Evolutionary conservation across 2,888 invertebrate species (phyloP).

Genomic region (Amphipyra tragopoginis): DNA sequence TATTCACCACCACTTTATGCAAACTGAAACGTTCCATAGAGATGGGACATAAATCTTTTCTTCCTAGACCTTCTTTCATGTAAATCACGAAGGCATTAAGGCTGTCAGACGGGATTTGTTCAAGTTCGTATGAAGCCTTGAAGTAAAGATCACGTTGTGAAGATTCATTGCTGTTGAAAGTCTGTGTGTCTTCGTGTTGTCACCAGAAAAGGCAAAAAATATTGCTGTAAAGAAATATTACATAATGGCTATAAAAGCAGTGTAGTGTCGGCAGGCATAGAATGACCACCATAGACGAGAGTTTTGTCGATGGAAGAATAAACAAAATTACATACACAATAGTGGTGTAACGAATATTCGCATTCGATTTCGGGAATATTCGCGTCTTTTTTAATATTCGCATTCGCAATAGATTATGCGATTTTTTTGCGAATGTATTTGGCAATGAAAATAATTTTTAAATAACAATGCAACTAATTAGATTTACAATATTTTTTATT

Average conservation of each 20-base stretch:
- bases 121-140: conserved; percentile 15
- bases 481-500: too few relatives aligned
- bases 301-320: too few relatives aligned
- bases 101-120: conserved; percentile 36
- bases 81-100: conserved; percentile 50
- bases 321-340: too few relatives aligned
- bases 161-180: conserved; percentile 37
- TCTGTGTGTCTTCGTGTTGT: conserved; percentile 23
- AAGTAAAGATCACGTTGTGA: conserved; percentile 29
- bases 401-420: too few relatives aligned
- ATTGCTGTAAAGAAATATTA: conserved; percentile 7
- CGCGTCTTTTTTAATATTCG: too few relatives aligned
- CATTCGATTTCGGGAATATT: too few relatives aligned
- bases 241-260: not conserved
- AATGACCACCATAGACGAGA: too few relatives aligned
- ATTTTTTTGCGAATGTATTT: too few relatives aligned
- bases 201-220: conserved; percentile 9
- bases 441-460: too few relatives aligned
- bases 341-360: too few relatives aligned
- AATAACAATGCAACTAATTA: too few relatives aligned
- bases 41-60: conserved; percentile 35
- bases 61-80: conserved; percentile 27
- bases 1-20: conserved; percentile 40
- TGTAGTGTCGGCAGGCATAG: not conserved
- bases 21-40: conserved; percentile 40